Base-by-base conservation (phyloP, 2,888 invertebrate species). In the Caenorhabditis afra region DNA sequence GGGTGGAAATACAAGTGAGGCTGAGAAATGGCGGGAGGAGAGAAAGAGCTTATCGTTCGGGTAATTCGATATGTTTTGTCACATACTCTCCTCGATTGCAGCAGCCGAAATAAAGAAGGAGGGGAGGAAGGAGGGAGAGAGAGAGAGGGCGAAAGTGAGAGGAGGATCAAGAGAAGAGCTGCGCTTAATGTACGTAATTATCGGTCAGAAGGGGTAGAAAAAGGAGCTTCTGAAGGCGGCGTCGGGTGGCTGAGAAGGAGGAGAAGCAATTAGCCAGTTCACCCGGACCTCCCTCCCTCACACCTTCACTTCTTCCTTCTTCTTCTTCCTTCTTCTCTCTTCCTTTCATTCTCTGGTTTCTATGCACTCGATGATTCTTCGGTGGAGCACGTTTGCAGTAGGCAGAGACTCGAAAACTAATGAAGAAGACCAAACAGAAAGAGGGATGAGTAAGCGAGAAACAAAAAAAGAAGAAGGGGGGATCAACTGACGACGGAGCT, bases 51-150 rank as follows among this genome's bases (percentile, higher is more conserved):
- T 64, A 73, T 73, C 73, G 73, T 73, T 73, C 70, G 71, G 73
- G 73, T 73, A 73, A 73, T 73, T 73, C 64, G 73, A 73, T 73
- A 73, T 73, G 73, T 73, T 73, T 73, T 73, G 73, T 73, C 73
- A 64, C 73, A 73, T 73, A 73, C 73, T 73, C 57, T 29, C 29
- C 29, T 73, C 57, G 64, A 73, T 73, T 73, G 73, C 73, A 73
- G 62, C 18, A 57, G 11, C 47, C 29, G n/a, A 53, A 71, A 71
- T 53, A n/a, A 16, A 23, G 49, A 59, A 50, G 29, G 49, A 29
- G 50, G 47, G 45, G 37, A 47, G 49, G 39, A 50, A 49, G 35
- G n/a, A 55, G 49, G 37, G 49, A 37, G 23, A 55, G 20, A 23
- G 64, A 23, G 50, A 55, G 23, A 16, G 50, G 45, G 1, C 23